A percentile compares a stretch with the other conserved stretches of the same genome.
phyloP scores from a whole-genome alignment of 2,797 vertebrate genomes.

The Huso huso region DNA sequence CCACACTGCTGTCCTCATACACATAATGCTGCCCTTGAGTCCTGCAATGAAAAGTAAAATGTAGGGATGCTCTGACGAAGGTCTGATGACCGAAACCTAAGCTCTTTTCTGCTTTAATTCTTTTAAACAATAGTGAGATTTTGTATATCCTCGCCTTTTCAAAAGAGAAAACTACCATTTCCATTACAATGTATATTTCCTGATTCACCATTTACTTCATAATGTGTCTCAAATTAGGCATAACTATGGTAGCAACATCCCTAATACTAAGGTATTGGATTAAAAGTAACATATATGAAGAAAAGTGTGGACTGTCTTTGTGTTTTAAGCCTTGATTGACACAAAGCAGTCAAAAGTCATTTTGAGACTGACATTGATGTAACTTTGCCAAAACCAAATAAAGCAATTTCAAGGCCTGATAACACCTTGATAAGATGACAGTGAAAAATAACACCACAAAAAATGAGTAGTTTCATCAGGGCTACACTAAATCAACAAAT shows the following conservation, averaged over 20 bases:
- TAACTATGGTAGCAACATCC: background rate
- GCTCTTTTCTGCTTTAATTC: too few species aligned
- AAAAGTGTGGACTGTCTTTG: constrained; percentile 22
- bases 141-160: background rate
- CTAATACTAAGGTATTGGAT: background rate
- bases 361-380: constrained; percentile 61
- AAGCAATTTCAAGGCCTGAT: constrained; percentile 58
- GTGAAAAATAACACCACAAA: constrained; percentile 62
- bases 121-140: too few species aligned
- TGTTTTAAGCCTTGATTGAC: constrained; percentile 34
- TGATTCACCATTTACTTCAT: too few species aligned
- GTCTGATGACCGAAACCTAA: too few species aligned
- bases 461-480: constrained; percentile 52
- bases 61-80: too few species aligned
- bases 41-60: too few species aligned
- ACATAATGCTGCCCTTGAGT: too few species aligned
- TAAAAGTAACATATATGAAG: background rate
- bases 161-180: background rate
- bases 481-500: constrained; percentile 58
- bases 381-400: constrained; percentile 64
- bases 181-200: background rate
- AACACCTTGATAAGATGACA: constrained; percentile 62
- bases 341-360: constrained; percentile 54
- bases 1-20: too few species aligned
- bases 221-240: background rate